phyloP scores from a whole-genome alignment of 2,888 invertebrate species.

The Trachelus iudaicus region DNA sequence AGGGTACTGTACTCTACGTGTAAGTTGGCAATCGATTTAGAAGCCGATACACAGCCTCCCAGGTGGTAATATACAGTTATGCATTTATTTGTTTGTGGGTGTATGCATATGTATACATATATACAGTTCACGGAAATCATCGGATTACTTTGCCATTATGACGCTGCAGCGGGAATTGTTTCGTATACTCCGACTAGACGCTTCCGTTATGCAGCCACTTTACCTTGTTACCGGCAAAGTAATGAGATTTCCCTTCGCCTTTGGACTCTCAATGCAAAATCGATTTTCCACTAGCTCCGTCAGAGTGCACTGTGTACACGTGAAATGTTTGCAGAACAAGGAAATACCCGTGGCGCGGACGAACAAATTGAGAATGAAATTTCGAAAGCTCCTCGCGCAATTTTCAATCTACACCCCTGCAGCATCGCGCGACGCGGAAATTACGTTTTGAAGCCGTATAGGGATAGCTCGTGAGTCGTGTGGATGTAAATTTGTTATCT shows the following conservation, averaged over 20 bases:
- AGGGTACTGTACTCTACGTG: not conserved
- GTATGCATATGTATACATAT: not conserved
- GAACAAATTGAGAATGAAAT: not conserved
- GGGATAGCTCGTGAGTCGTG: not conserved
- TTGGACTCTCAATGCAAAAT: conserved; percentile 23
- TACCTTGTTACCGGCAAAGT: conserved; percentile 23
- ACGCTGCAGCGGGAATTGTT: conserved; percentile 14
- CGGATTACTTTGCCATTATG: conserved; percentile 27
- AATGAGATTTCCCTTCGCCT: conserved; percentile 33
- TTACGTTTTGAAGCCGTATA: conserved; percentile 2
- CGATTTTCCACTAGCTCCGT: conserved; percentile 13
- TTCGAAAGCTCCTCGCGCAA: not conserved
- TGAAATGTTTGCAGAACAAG: not conserved
- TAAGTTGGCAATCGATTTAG: not conserved
- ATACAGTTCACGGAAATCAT: conserved; percentile 1
- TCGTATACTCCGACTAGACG: not conserved
- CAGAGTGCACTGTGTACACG: not conserved
- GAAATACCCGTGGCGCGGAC: no score
- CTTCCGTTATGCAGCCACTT: conserved; percentile 29
- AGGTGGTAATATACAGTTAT: no score
- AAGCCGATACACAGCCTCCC: not conserved
- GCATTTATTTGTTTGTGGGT: not conserved
- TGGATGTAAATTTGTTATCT: no score
- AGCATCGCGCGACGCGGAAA: conserved; percentile 1
- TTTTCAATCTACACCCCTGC: not conserved